Conservation (phyloP, 1,140 invertebrate species). For the Psix sp. region DNA sequence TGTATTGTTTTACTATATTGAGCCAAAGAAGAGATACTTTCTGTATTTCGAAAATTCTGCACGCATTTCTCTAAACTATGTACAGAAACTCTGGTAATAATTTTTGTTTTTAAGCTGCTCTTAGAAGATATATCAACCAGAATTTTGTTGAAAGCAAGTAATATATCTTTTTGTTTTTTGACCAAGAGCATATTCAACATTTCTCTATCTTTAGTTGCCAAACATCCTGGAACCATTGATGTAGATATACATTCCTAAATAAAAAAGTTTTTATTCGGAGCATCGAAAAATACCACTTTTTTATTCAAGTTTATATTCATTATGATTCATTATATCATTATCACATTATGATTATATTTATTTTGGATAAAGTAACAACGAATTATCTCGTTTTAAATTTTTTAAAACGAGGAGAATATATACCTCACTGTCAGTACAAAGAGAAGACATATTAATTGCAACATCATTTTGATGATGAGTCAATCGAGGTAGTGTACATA, state of each 20-base stretch:
- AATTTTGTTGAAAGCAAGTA: conserved; percentile 79
- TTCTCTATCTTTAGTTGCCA: conserved; percentile 66
- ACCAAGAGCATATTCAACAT: conserved; percentile 78
- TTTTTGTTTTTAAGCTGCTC: conserved; percentile 68
- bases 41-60: conserved; percentile 64
- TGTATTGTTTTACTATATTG: conserved; percentile 75
- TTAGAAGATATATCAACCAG: conserved; percentile 72
- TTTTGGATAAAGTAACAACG: no score
- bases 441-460: conserved; percentile 80
- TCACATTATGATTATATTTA: no score
- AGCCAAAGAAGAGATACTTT: conserved; percentile 58
- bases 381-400: background rate
- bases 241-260: conserved; percentile 61
- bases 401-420: no score
- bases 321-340: no score
- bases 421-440: conserved; percentile 79
- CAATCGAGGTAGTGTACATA: conserved; percentile 80
- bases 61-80: conserved; percentile 79
- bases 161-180: conserved; percentile 80
- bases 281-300: no score
- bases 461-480: conserved; percentile 82
- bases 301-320: no score
- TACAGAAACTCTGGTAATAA: conserved; percentile 76
- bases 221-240: conserved; percentile 69
- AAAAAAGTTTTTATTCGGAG: conserved; percentile 15